Conservation (phyloP, 1,140 invertebrate genomes). For the Odontomachus brunneus region DNA sequence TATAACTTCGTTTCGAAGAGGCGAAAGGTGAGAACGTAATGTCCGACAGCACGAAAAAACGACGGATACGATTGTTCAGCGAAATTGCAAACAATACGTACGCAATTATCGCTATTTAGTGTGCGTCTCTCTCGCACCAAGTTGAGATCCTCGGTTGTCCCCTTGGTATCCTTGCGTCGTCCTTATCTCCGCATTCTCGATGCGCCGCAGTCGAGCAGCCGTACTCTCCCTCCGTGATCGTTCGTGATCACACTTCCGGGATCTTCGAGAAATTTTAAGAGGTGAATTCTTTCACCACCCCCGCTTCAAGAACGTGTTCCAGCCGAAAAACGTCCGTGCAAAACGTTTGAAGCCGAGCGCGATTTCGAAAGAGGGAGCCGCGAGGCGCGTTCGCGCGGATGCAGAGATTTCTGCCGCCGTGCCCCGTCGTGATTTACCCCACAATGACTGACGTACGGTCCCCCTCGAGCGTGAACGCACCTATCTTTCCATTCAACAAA, state of each 20-base stretch:
- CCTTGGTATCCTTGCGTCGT: neutral
- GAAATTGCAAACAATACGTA: slow-evolving; percentile 19
- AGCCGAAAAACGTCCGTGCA: neutral
- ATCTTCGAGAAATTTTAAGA: slow-evolving; percentile 12
- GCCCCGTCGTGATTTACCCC: slow-evolving; percentile 73
- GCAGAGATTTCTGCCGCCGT: slow-evolving; percentile 76
- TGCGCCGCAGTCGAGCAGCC: neutral
- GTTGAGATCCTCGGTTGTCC: neutral
- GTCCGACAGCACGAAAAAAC: neutral
- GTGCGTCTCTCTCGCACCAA: neutral
- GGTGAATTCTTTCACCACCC: neutral
- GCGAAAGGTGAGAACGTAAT: no score
- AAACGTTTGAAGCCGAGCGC: neutral
- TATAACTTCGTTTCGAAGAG: no score
- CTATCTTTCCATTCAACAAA: slow-evolving; percentile 84
- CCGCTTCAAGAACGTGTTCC: neutral
- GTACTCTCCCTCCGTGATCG: slow-evolving; percentile 1
- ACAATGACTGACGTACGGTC: slow-evolving; percentile 77
- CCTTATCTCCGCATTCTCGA: slow-evolving; percentile 12
- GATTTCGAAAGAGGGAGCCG: slow-evolving; percentile 26
- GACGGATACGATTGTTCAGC: neutral
- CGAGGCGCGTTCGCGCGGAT: slow-evolving; percentile 54
- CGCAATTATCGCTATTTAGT: slow-evolving; percentile 6
- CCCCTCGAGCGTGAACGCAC: slow-evolving; percentile 80
- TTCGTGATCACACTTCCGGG: neutral